Base-by-base conservation (phyloP, 2,888 invertebrate genomes). In the Caenorhabditis sinica region DNA sequence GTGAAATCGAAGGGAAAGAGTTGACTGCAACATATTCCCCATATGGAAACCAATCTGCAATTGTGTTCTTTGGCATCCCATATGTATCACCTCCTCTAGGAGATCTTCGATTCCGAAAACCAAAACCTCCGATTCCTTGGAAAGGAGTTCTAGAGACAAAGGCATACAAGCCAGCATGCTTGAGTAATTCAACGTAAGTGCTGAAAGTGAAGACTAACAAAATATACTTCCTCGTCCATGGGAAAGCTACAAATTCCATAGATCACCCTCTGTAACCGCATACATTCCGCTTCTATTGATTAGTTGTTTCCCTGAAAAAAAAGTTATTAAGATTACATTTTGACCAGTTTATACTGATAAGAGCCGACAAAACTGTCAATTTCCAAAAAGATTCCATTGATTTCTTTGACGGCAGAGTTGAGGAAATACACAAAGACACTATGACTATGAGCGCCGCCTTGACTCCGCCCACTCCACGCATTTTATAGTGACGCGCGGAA, bases 91-190 rank as follows among this genome's bases (percentile, higher is more conserved):
- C 83, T 13, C 80, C 86, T 8, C 4, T 83, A 2, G 86, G 81
- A 49, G 36, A 72, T 4, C 45, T 86, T 13, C 66, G 86, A 56
- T 79, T 79, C 33, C 23, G 65, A 36, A 72, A 72, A 56, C 79
- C 79, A 25, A 49, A 51, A n/a, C 60, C 69, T n/a, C 58, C 23
- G 8, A 13, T 56, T 15, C 36, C 53, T 13, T 87, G 85, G 87
- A 30, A 65, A 8, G 83, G 79, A 5, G 40, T 76, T 6, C 40
- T 83, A 28, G 82, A 86, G 49, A 79, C 86, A n/a, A 82, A 82
- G 23, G 53, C 71, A n/a, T 86, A 86, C 56, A 74, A 75, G n/a
- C 40, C 76, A 23, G 88, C 86, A 8, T 88, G 87, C 77, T 56
- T 82, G 81, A 83, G 83, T 13, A 74, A 85, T 83, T 25, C 72